These are phyloP conservation scores for Temnothorax nylanderi DNA, from an alignment of 1,140 invertebrate species.

Conservation along the genomic window DNA sequence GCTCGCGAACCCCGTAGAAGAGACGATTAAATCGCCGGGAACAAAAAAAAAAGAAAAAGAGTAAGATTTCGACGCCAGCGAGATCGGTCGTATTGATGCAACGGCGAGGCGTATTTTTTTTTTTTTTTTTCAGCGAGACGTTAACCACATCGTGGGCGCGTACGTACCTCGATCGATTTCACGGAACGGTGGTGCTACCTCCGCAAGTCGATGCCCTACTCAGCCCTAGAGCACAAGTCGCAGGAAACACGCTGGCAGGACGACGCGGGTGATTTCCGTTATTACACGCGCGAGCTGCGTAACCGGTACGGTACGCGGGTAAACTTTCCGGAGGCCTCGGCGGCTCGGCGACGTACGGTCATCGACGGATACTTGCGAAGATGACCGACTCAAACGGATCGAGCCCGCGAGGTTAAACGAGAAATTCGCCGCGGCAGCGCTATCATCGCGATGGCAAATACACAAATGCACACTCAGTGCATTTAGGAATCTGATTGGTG, in stretches of 20 bases:
- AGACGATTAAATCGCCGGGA: background rate
- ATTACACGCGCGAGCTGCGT: slow-evolving; percentile 6
- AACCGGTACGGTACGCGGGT: slow-evolving; percentile 41
- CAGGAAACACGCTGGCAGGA: background rate
- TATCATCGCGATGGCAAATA: background rate
- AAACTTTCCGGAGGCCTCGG: slow-evolving; percentile 23
- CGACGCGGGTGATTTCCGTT: background rate
- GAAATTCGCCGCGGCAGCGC: background rate
- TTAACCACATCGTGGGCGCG: background rate
- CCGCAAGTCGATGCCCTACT: background rate
- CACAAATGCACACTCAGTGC: no score
- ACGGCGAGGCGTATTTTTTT: background rate
- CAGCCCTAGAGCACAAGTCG: background rate
- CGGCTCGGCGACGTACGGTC: background rate
- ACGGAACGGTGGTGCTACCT: background rate
- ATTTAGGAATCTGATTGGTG: no score
- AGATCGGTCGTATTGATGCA: background rate
- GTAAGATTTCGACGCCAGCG: background rate
- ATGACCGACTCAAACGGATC: background rate
- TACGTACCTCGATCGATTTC: slow-evolving; percentile 16
- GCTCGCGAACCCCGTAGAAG: background rate
- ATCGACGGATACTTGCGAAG: background rate
- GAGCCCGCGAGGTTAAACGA: background rate
- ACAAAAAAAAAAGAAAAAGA: background rate
- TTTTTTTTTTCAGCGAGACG: background rate